Evolutionary conservation across 2,797 vertebrate genomes (phyloP), one percentile per base, ranked within the genome.

Genomic region (Denticeps clupeoides): DNA sequence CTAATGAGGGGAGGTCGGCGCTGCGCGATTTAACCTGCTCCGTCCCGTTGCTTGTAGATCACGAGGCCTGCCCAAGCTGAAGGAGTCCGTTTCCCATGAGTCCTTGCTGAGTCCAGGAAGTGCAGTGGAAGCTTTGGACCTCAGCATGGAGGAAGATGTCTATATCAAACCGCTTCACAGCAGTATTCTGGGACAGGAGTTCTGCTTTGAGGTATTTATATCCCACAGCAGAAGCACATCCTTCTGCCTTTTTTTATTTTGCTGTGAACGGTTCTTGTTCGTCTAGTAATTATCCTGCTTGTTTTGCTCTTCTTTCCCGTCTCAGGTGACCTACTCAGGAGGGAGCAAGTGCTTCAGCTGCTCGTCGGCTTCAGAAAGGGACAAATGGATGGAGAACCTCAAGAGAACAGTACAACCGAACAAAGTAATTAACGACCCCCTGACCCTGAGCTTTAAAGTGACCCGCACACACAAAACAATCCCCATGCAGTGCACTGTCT

Each of bases 351-450:
- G 91, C 49, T 97, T 98, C 75, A 93, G 89, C 73, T 96, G 93
- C 62, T 78, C 84, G 1, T 97, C 93, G 0, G 84, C 88, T 7
- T 87, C 91, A 4, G 93, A 97, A 71, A 84, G 93, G 75, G 94
- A 98, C 79, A 93, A 89, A 74, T 98, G 93, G 94, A 96, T 98
- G 89, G 93, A 98, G 70, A 97, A 95, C 74, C 82, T 98, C 60
- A 82, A 87, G 45, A 85, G 92, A 53, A 89, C 89, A 1, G 82
- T 93, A 27, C 93, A 97, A 56, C 93, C 93, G 3, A 95, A 92
- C 77, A 97, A 97, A 91, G 94, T 91, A 7, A 31, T 21, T 46
- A 7, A n/a, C n/a, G n/a, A n/a, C n/a, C n/a, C n/a, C n/a, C n/a
- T n/a, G n/a, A n/a, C n/a, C n/a, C n/a, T n/a, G n/a, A n/a, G n/a